Base-by-base conservation (phyloP, 2,888 invertebrate species). In the Tanypteryx hageni region DNA sequence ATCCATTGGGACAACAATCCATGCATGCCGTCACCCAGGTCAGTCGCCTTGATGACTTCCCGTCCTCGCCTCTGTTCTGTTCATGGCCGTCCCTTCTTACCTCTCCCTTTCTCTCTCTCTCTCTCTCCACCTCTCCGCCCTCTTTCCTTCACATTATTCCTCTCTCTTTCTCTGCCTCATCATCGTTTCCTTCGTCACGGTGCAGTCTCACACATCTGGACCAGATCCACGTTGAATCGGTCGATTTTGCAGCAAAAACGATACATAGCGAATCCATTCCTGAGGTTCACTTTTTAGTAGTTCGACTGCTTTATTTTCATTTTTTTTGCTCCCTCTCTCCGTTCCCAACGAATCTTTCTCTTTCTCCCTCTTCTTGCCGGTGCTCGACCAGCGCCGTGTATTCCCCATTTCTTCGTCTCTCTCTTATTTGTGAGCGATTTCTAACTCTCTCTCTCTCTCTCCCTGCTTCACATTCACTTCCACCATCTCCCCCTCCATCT, bases 21-120 rank as follows among this genome's bases (percentile, higher is more conserved):
- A 68, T 89, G 56, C 89, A 64, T 89, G 89, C 44, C 68, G n/a
- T 44, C 89, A 89, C 61, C 89, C 64, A 64, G 89, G 89, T 89
- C 89, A 89, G 64, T 16, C n/a, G 61, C 89, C 83, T 85, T 59
- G 58, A 85, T 27, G 85, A 58, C 58, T 22, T 58, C 57, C 58
- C 57, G 9, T 18, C 86, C 56, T 27, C 10, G 22, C 64, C 64
- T 64, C 64, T n/a, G 64, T 64, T 64, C 64, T 64, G 7, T 5
- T 44, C 44, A 5, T 44, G 44, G 44, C 44, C 44, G 5, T 22
- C 68, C 22, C 68, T 76, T 76, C 76, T 76, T 76, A 76, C 27
- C 76, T 76, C 76, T 27, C 22, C 13, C 5, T 64, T 61, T 61
- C 14, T 8, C 22, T n/a, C n/a, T 11, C 1, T 11, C 76, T 76